Evolutionary conservation across 2,797 vertebrate genomes (phyloP).

Genomic region (Menidia menidia): DNA sequence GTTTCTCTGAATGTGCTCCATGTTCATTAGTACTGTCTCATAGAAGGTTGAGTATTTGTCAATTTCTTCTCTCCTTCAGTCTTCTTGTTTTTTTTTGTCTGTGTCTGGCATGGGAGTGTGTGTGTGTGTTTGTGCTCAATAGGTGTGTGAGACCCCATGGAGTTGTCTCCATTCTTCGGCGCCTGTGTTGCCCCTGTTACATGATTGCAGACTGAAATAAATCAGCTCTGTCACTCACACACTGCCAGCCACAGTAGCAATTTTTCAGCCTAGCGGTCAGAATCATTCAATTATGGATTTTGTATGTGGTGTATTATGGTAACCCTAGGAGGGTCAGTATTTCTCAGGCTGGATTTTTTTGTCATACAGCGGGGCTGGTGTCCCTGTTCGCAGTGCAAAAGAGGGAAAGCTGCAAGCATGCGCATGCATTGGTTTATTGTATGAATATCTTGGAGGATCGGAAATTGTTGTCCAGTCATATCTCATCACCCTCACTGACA

Average conservation of each 20-base stretch:
- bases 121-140: conserved; percentile 3
- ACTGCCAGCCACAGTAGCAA: conserved; percentile 54
- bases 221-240: conserved; percentile 72
- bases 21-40: neutral
- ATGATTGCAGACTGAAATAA: conserved; percentile 69
- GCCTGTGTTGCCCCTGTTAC: conserved; percentile 46
- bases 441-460: neutral
- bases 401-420: neutral
- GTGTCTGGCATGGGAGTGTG: conserved; percentile 23
- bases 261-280: conserved; percentile 68
- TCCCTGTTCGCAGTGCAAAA: conserved; percentile 8
- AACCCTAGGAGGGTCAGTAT: conserved; percentile 27
- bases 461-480: neutral
- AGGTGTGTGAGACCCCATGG: conserved; percentile 21
- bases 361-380: conserved; percentile 15
- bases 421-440: neutral
- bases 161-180: conserved; percentile 47
- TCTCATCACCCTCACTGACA: neutral
- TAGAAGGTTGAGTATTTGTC: neutral
- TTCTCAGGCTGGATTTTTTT: conserved; percentile 29
- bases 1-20: neutral
- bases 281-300: conserved; percentile 68
- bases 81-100: neutral
- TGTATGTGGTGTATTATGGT: conserved; percentile 44
- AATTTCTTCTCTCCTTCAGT: neutral